Conservation (phyloP, 92 coral and sea anemone species). For the Parazoanthus swiftii region DNA sequence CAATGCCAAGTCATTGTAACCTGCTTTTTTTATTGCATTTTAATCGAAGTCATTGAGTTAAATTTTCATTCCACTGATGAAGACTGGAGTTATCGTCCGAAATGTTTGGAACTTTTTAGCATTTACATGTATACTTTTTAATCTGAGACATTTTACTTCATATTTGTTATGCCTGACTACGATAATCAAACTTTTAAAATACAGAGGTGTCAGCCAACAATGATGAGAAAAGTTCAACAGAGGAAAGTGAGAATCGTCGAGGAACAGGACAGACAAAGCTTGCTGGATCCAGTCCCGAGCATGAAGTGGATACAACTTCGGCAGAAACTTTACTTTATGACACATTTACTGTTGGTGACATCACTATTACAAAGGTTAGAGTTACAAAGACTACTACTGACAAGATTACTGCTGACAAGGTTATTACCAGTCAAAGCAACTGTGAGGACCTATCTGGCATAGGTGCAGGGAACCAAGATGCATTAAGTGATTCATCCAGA, state of each 20-base stretch:
- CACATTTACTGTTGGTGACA: not conserved
- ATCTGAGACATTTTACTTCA: no score
- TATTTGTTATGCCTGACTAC: no score
- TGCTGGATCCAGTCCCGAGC: not conserved
- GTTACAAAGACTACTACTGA: not conserved
- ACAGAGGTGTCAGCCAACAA: not conserved
- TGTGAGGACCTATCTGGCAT: not conserved
- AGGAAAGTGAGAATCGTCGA: not conserved
- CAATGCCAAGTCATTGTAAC: no score
- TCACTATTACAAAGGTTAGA: not conserved
- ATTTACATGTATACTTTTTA: no score
- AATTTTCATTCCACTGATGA: no score
- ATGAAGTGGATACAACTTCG: not conserved
- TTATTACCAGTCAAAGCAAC: not conserved
- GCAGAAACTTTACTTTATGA: conserved; percentile 9
- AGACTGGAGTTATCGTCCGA: no score
- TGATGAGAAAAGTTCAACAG: not conserved
- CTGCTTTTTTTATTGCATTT: no score
- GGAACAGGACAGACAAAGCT: not conserved
- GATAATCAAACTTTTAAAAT: not conserved
- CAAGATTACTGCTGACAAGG: not conserved
- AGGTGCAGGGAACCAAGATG: not conserved
- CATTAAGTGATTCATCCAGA: not conserved
- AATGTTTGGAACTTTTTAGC: no score
- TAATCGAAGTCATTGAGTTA: no score